Base-by-base conservation (phyloP, 2,888 invertebrate species). In the Oxystoma pomonae region DNA sequence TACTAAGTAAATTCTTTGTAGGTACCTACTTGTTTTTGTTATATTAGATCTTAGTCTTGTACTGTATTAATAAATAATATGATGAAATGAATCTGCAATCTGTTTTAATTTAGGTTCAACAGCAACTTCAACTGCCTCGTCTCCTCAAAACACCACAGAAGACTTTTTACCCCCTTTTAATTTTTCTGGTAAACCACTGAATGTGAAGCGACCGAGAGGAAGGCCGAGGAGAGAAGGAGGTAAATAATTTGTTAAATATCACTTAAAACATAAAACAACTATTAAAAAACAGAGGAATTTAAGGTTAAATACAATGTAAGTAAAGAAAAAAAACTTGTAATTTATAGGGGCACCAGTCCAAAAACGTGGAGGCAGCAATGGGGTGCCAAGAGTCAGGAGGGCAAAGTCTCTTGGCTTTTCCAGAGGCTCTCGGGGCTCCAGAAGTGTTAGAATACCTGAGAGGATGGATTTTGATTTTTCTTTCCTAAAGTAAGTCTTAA, bases 121-220 rank as follows among this genome's bases (percentile, higher is more conserved):
- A 64, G 85, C 87, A 55, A 87, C 86, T 67, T 87, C 86, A 59
- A 85, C 85, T 70, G 84, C 87, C 16, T 87, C 86, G 20, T 86
- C 87, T 19, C 81, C 81, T 61, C 86, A 86, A 1, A 83, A 85
- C 58, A 85, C 84, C 21, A 85, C 84, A 19, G 82, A 81, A 65
- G 81, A 81, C 74, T 86, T 87, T 63, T 86, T 88, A 21, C 83
- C 88, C 55, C 85, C 87, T 20, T 87, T 87, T 75, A 80, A 81
- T 68, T 83, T 84, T 69, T 81, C 83, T 64, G 85, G 86, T 35
- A 86, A 86, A 75, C 85, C 86, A 58, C 75, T 85, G 62, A 86
- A 87, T 60, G 84, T 92, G 68, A 91, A 92, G 58, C 90, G 92
- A 17, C 92, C 92, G 16, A 83, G 92, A 72, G 92, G 92, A 5